Base-by-base conservation (phyloP, 2,797 vertebrate species). In the Otolemur crassicaudatus region DNA sequence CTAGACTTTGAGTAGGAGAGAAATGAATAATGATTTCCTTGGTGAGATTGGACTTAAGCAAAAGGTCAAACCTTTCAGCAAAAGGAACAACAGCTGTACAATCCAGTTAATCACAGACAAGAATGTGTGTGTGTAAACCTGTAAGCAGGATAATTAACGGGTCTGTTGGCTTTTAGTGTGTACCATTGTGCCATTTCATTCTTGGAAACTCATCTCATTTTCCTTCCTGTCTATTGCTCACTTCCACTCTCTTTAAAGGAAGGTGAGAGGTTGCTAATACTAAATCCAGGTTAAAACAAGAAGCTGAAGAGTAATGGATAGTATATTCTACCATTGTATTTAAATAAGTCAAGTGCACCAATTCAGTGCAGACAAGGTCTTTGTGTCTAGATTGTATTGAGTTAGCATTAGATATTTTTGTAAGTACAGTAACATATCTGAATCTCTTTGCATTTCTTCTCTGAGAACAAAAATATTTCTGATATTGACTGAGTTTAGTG, bases 21-120 rank as follows among this genome's bases (percentile, higher is more conserved):
- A 98, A 94, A 94, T 94, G 61, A 98, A n/a, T 92, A 96, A 97
- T 92, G n/a, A 49, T 97, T 97, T 97, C 0, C 88, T 96, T 93
- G 34, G n/a, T 88, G 90, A 97, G 94, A 97, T 85, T 75, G 96
- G 88, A 93, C 20, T 95, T 93, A 22, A 96, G 63, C 86, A 97
- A 97, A 97, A 94, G 61, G n/a, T 83, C 92, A 80, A 92, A 95
- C 61, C 23, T 89, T 97, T 95, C 90, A 96, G 58, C 81, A 29
- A 93, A 95, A 87, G 43, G 43, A 60, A 90, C 92, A 96, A 11
- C 87, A 90, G 8, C 73, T 34, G 20, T 79, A 94, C 65, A 49
- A 23, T 90, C 13, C n/a, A 92, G n/a, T 88, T 96, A 93, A 89
- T 92, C 93, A n/a, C 2, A 91, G 49, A 43, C n/a, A 88, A 96